Base-by-base conservation (phyloP, 2,797 vertebrate genomes). In the Pelobates cultripes region DNA sequence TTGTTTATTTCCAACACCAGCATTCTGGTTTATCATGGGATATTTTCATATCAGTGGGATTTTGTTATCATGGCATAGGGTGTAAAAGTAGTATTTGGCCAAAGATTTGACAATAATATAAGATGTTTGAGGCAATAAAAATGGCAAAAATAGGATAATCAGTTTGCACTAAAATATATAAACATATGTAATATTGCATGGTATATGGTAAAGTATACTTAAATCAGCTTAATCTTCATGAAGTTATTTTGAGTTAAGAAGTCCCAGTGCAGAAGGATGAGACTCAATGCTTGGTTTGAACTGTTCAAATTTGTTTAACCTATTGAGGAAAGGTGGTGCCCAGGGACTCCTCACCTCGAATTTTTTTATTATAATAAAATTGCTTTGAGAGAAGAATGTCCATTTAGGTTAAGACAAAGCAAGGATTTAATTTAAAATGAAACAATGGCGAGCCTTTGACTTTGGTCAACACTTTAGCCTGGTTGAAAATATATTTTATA, bases 21-120 rank as follows among this genome's bases (percentile, higher is more conserved):
- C 4, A 3, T 57, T 64, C 5, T 14, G 8, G 17, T 28, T 40
- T 40, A 7, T 64, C 61, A 28, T 28, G 5, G 61, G 61, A 64
- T 28, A 40, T 40, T 57, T 57, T 64, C 17, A 64, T 40, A 40
- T 64, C 17, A 64, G 7, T 28, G n/a, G 43, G 5, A 43, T 42
- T 43, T 71, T 51, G 8, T 12, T 28, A 28, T 51, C 70, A 71
- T 14, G 43, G 57, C 43, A 41, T 8, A 44, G 87, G 75, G 86
- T 87, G 70, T 85, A 7, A 51, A 88, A 87, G 85, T 88, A 89
- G 87, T 85, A 90, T 88, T 89, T 93, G 93, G 89, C 93, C 92
- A 93, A 94, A 94, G 93, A 92, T 89, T 86, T 87, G 68, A 89
- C 4, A 81, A 86, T 91, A 93, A 90, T 92, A 63, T 13, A 40